These are phyloP conservation scores for Echinops telfairi DNA, from an alignment of 2,113 vertebrate genomes.

Conservation along the genomic window DNA sequence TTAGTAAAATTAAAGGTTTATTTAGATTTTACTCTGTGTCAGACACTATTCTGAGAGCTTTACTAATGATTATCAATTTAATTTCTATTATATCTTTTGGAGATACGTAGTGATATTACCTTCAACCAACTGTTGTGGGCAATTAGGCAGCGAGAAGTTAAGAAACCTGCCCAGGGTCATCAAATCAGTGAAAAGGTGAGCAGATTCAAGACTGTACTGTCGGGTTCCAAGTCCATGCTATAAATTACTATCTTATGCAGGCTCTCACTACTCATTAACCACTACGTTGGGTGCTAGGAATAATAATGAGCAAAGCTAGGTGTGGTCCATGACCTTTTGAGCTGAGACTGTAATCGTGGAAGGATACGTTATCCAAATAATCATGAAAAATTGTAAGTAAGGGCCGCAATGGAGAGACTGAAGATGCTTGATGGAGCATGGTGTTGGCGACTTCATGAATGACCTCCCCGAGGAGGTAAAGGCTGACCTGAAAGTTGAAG, in stretches of 20 bases:
- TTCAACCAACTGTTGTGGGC: background rate
- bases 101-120: background rate
- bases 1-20: conserved; percentile 56
- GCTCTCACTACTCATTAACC: background rate
- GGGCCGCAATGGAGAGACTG: background rate
- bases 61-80: background rate
- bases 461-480: background rate
- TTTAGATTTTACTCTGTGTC: background rate
- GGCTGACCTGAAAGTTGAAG: background rate
- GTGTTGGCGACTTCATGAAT: no score
- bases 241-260: background rate
- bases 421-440: background rate
- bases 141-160: background rate
- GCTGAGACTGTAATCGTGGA: background rate
- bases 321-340: background rate
- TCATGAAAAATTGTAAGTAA: background rate
- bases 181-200: conserved; percentile 15
- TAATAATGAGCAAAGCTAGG: background rate
- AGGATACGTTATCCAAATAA: background rate
- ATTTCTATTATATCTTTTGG: background rate
- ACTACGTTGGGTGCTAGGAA: background rate
- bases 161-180: background rate
- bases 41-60: background rate
- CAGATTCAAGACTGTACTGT: background rate
- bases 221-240: background rate